Conservation (phyloP, 2,797 vertebrate species). For the Helostoma temminkii region DNA sequence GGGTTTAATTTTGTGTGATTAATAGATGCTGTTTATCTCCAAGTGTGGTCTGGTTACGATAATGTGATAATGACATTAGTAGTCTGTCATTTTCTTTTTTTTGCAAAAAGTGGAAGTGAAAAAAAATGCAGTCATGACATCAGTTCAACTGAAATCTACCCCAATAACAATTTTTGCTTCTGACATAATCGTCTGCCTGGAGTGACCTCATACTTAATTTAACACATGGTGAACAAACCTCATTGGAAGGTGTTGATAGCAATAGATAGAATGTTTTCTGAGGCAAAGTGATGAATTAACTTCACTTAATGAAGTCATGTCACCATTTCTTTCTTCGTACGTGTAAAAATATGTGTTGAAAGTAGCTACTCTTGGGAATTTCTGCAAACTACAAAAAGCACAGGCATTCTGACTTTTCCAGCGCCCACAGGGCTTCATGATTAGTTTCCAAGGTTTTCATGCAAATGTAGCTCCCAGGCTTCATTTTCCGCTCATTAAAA, state of each 20-base stretch:
- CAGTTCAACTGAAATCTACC: constrained; percentile 32
- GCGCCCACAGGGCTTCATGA: constrained; percentile 59
- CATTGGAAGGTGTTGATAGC: constrained; percentile 49
- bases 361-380: constrained; percentile 42
- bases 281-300: constrained; percentile 39
- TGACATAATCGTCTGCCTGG: constrained; percentile 54
- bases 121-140: constrained; percentile 56
- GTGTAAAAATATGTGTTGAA: constrained; percentile 37
- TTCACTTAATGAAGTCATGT: constrained; percentile 36
- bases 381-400: constrained; percentile 31
- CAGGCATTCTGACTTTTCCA: constrained; percentile 62
- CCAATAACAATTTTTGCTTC: constrained; percentile 55
- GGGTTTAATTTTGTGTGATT: constrained; percentile 38
- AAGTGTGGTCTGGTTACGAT: constrained; percentile 21
- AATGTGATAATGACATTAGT: constrained; percentile 71
- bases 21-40: constrained; percentile 52
- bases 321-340: constrained; percentile 12
- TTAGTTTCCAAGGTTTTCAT: constrained; percentile 78
- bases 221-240: constrained; percentile 55
- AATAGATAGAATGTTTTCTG: constrained; percentile 28
- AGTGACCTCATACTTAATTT: constrained; percentile 65
- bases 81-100: constrained; percentile 47
- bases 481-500: constrained; percentile 82
- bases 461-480: constrained; percentile 76
- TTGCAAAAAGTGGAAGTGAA: constrained; percentile 8